Evolutionary conservation across 2,888 invertebrate genomes (phyloP).

Genomic region (Ommatoiulus sabulosus): DNA sequence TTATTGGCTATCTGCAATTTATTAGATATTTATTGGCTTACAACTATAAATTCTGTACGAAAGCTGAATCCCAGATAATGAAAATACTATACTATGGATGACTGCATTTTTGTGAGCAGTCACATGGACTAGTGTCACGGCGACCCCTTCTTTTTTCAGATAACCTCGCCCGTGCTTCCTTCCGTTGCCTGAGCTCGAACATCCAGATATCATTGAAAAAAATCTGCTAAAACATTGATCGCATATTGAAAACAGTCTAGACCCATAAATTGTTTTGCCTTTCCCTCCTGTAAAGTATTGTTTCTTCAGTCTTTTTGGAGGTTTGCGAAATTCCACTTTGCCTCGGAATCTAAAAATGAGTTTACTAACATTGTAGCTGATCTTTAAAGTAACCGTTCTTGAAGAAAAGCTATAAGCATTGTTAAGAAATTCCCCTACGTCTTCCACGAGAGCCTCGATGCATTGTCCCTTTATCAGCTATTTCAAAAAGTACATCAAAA

Average conservation of each 20-base stretch:
- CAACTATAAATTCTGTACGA: no score
- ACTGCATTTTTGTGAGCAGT: neutral
- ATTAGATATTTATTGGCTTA: no score
- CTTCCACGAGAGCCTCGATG: neutral
- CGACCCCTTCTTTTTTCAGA: neutral
- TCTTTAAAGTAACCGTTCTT: neutral
- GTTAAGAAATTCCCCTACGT: neutral
- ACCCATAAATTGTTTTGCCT: slow-evolving; percentile 39
- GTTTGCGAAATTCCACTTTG: neutral
- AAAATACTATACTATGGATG: neutral
- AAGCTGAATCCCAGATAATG: neutral
- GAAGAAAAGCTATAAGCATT: neutral
- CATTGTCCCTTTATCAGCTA: neutral
- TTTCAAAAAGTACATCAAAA: neutral
- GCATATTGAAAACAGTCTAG: slow-evolving; percentile 47
- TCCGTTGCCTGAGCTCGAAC: slow-evolving; percentile 26
- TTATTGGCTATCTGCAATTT: no score
- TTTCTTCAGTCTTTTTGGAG: neutral
- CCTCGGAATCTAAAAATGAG: neutral
- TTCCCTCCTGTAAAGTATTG: neutral
- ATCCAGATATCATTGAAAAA: slow-evolving; percentile 14
- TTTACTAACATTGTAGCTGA: neutral
- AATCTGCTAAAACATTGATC: slow-evolving; percentile 47
- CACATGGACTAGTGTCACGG: neutral
- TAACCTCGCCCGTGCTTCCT: neutral